phyloP scores from a whole-genome alignment of 2,888 invertebrate genomes.

The Eupsilia transversa region DNA sequence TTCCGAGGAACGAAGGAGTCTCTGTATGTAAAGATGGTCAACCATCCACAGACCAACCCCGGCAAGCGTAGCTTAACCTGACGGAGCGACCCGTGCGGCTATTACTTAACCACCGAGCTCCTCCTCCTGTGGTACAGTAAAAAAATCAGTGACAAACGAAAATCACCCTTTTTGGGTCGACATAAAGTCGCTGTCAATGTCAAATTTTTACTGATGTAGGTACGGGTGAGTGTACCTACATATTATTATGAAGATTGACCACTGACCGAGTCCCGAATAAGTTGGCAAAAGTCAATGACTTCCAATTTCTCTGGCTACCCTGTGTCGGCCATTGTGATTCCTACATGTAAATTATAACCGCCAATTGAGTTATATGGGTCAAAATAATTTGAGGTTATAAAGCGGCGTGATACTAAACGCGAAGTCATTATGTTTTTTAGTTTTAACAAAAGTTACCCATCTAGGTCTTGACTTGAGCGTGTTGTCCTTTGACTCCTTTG shows the following conservation, averaged over 20 bases:
- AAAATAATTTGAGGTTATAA: conserved; percentile 50
- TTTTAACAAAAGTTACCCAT: not conserved
- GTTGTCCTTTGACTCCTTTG: not conserved
- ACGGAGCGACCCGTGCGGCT: too few relatives aligned
- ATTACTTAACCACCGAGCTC: too few relatives aligned
- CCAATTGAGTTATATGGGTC: conserved; percentile 58
- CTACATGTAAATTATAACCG: conserved; percentile 47
- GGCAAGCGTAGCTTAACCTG: too few relatives aligned
- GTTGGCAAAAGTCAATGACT: conserved; percentile 43
- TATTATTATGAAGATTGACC: not conserved
- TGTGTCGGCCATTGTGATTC: conserved; percentile 48
- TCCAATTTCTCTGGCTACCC: conserved; percentile 15
- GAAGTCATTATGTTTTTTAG: not conserved
- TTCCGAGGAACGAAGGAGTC: too few relatives aligned
- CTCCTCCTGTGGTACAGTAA: too few relatives aligned
- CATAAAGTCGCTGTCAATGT: not conserved
- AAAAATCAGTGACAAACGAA: not conserved
- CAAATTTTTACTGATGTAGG: not conserved
- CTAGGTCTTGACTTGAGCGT: not conserved
- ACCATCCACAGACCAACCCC: too few relatives aligned
- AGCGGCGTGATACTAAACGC: not conserved
- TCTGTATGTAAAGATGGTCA: too few relatives aligned
- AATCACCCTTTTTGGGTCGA: too few relatives aligned
- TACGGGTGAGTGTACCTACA: not conserved
- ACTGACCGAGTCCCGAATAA: not conserved